Evolutionary conservation across 2,113 vertebrate genomes (phyloP), one percentile per base, ranked within the genome.

Genomic region (Campylomormyrus numenius): DNA sequence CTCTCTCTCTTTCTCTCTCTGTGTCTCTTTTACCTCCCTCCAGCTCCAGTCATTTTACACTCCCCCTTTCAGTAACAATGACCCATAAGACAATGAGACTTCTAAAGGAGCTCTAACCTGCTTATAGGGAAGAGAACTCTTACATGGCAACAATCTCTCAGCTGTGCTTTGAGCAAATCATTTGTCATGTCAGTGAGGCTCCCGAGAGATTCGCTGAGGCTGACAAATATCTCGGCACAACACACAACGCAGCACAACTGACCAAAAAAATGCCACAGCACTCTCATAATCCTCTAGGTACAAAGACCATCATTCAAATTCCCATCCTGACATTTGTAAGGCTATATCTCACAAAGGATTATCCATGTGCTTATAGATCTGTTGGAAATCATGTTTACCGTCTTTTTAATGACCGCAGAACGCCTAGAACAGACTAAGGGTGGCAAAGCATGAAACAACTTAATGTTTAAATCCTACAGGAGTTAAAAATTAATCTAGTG

Each of bases 1-100:
- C 85, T 42, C 74, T 85, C 42, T 42, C 15, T 84, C 5, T 31
- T 5, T 19, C 31, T 31, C 15, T 52, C 48, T 31, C 85, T 48
- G 1, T 50, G 49, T n/a, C 80, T 46, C 15, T 80, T n/a, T 31
- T 27, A 85, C 42, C 24, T 87, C 49, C n/a, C 50, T 39, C 48
- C 27, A 53, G 49, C 48, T 87, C 27, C 50, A 56, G 85, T 87
- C 85, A 87, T 53, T 53, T 87, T 56, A 53, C 50, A 87, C 85
- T 17, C 24, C 53, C 85, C 24, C 53, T 31, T 87, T 48, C 85
- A 13, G 24, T 35, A 87, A 15, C 48, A 87, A 27, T 87, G n/a
- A 87, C 4, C 15, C 13, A 39, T 31, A 87, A 46, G 85, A 87
- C 85, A 53, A 87, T 45, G 49, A 85, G 49, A 19, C 50, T 87